Conservation (phyloP, 2,888 invertebrate genomes). For the Macrophya alboannulata region DNA sequence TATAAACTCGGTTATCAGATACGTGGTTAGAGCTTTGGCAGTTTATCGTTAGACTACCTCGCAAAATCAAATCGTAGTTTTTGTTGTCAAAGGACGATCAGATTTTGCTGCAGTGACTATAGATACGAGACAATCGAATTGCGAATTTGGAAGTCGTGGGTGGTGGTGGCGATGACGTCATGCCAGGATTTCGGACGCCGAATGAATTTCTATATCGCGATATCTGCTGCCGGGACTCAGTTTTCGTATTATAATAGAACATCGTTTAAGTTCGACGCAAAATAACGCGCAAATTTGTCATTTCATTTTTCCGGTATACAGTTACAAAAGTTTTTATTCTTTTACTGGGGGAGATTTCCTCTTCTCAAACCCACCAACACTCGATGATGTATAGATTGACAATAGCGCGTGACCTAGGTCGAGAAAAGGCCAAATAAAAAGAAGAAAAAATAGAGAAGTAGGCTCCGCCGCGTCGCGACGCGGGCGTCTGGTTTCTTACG, state of each 20-base stretch:
- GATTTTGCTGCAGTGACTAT: not conserved
- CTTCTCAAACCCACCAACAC: not conserved
- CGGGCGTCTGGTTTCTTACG: not conserved
- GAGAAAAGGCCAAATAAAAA: not conserved
- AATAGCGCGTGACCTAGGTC: not conserved
- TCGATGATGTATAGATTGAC: conserved; percentile 1
- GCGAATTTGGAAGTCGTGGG: not conserved
- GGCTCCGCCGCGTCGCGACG: not conserved
- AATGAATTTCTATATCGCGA: not conserved
- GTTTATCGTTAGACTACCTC: not conserved
- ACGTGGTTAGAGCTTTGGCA: not conserved
- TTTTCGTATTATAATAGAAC: too few species aligned
- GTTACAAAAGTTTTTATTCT: not conserved
- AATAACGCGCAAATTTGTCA: not conserved
- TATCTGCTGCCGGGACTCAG: not conserved
- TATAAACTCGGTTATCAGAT: not conserved
- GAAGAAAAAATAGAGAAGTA: conserved; percentile 7
- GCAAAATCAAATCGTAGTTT: conserved; percentile 23
- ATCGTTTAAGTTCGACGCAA: too few species aligned
- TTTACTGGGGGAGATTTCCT: not conserved
- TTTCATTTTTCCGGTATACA: not conserved
- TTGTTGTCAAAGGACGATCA: conserved; percentile 7
- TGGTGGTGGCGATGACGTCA: conserved; percentile 15
- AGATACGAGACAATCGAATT: not conserved
- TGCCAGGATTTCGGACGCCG: not conserved